Evolutionary conservation across 2,113 vertebrate species (phyloP).

Genomic region (Hemichromis elongatus): DNA sequence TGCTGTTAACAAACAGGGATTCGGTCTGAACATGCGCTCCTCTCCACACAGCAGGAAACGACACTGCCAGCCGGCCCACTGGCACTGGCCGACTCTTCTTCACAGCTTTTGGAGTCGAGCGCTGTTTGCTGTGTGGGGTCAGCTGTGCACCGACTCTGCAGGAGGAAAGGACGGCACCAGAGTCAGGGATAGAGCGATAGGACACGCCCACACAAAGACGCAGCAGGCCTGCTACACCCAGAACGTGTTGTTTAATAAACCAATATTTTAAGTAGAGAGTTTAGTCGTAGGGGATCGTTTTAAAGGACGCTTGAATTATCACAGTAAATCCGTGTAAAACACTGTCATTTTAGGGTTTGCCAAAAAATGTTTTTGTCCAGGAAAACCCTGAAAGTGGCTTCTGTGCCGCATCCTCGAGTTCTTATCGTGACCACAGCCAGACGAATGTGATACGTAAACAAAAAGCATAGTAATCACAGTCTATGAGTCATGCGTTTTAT

Average conservation of each 20-base stretch:
- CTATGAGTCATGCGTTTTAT: background rate
- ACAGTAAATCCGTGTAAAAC: background rate
- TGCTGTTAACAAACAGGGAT: background rate
- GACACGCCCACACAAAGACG: background rate
- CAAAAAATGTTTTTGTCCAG: background rate
- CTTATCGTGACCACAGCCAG: rapidly evolving
- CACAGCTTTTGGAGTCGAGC: background rate
- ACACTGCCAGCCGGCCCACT: background rate
- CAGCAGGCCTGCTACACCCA: background rate
- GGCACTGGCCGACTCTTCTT: background rate
- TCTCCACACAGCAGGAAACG: background rate
- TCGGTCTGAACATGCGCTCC: background rate
- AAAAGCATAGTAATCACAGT: background rate
- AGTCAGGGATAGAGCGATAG: background rate
- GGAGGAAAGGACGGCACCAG: background rate
- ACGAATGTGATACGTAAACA: background rate
- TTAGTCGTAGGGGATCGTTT: rapidly evolving
- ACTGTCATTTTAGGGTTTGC: rapidly evolving
- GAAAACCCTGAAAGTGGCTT: background rate
- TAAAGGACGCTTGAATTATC: background rate
- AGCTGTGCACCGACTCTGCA: background rate
- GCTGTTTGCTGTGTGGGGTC: background rate
- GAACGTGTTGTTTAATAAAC: background rate
- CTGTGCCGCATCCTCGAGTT: background rate
- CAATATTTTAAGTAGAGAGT: rapidly evolving